These are phyloP conservation scores for Edolisoma coerulescens DNA, from an alignment of 2,113 vertebrate species.

Conservation along the genomic window DNA sequence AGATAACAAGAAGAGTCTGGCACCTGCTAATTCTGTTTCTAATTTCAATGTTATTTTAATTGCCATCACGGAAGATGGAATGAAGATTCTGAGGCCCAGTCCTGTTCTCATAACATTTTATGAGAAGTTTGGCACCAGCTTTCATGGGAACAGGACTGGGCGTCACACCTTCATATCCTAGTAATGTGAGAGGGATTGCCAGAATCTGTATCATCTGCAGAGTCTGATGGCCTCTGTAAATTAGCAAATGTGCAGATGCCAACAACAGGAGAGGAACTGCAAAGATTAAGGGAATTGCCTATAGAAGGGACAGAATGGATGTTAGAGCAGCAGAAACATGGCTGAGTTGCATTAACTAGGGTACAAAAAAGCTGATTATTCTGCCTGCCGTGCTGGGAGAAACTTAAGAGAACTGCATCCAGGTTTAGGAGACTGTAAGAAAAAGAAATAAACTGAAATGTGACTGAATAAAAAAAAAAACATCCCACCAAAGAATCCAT, in stretches of 20 bases:
- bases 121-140: not conserved
- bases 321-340: not conserved
- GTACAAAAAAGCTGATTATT: not conserved
- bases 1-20: not conserved
- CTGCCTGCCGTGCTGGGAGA: not conserved
- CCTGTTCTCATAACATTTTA: conserved; percentile 2
- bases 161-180: not conserved
- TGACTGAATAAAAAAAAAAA: not conserved
- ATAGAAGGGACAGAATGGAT: not conserved
- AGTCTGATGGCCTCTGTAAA: not conserved
- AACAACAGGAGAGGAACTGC: not conserved
- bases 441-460: not conserved
- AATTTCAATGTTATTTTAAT: conserved; percentile 13
- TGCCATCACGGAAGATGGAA: not conserved
- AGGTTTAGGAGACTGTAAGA: not conserved
- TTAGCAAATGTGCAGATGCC: not conserved
- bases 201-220: not conserved
- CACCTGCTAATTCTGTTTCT: not conserved
- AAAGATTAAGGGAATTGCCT: not conserved
- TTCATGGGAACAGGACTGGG: not conserved
- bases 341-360: not conserved
- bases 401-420: not conserved
- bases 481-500: not conserved
- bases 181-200: not conserved
- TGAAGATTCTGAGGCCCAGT: not conserved